Evolutionary conservation across 2,888 invertebrate species (phyloP), one percentile per base, ranked within the genome.

Genomic region (Molorchus minor): DNA sequence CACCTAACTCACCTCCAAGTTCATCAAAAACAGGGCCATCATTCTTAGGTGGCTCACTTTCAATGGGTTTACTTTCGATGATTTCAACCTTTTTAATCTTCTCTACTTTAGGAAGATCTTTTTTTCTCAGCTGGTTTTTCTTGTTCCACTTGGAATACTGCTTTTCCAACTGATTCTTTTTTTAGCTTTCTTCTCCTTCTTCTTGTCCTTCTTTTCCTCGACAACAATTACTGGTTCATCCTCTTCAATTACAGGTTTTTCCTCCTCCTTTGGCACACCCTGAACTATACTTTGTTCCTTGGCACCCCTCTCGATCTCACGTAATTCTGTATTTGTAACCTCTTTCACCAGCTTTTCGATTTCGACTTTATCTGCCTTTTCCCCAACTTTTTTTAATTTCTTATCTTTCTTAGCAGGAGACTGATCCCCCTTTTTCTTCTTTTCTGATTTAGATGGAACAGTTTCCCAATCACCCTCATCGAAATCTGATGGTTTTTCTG

Each of bases 401-500:
- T 79, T 80, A 13, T 77, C 77, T 63, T 82, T 82, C 61, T 82
- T 82, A 1, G 72, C 75, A 33, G 78, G 78, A 20, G 77, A 72
- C 13, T 70, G 70, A 41, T 80, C 80, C 49, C 86, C 85, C 58
- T 85, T 85, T 79, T 89, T 90, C 76, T 91, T 91, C 77, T 90
- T 91, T 61, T 91, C 91, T 72, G 87, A 84, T 78, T 88, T 83
- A 73, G 88, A 85, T 61, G 88, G 82, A 67, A 90, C 88, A 68
- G 85, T 85, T 81, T 91, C 88, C 92, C 92, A 92, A 46, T 87
- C 85, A 40, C 88, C 90, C 70, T 90, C 90, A 79, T 90, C 90
- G 79, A 85, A 89, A 71, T 89, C 89, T 38, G 85, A 84, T 7
- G 90, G 89, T 75, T 90, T 90, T 69, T 88, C 88, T 62, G 83